Evolutionary conservation across 1,140 invertebrate species (phyloP), one percentile per base, ranked within the genome.

Genomic region (Calliopsis andreniformis): DNA sequence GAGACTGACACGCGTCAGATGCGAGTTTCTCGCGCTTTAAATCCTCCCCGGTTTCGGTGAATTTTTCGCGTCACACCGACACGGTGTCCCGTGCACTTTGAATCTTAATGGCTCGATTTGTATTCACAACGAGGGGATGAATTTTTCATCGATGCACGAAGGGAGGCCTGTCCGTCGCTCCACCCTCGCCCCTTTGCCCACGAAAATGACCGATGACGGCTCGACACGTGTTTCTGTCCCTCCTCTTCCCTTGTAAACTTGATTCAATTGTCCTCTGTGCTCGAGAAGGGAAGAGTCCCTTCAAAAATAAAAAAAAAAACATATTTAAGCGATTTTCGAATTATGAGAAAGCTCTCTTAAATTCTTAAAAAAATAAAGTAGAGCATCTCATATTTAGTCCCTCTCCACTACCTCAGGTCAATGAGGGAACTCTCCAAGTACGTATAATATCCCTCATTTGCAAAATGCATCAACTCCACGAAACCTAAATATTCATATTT

Each of bases 91-190:
- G 68, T 49, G 58, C 73, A 80, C 82, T 84, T 84, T 83, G 78
- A 84, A 83, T 78, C 83, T 84, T 84, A 84, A 84, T 84, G 78
- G 83, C 82, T 80, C 83, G 72, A 84, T 84, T 78, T 84, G 83
- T 84, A 84, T 84, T 84, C 83, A 84, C 78, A 84, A 70, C 82
- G 78, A 84, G 83, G 82, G 82, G 69, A 84, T 84, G 83, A 84
- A 84, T 84, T 84, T 84, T 84, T 84, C 83, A 84, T 83, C 73
- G 78, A 28, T 62, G 23, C 62, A 28, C 53, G 67, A 47, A 66
- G 66, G 64, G 51, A 45, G 23, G 39, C n/a, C 43, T 10, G 43
- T 4, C 6, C 49, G 68, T 47, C 47, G 58, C 45, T 32, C 4
- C 66, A 43, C 35, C 23, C 75, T 45, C 43, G 68, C 66, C 63